Percentiles rank a stretch among this genome's conserved stretches.
Conservation (phyloP, 2,113 vertebrate genomes). For the human region DNA sequence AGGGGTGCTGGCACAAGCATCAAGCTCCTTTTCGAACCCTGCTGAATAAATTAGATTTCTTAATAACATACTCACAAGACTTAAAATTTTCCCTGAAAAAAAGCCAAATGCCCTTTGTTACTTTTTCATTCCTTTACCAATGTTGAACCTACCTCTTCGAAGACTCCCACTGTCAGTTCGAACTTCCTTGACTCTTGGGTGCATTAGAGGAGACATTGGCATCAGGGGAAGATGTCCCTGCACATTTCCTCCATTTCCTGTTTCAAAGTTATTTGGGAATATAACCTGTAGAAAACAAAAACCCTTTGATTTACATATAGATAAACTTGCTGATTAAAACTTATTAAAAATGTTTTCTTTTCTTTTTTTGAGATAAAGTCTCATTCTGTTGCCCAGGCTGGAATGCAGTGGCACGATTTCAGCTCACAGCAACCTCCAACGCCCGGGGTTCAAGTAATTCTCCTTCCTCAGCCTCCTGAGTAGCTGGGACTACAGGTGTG, state of each 20-base stretch:
- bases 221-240: slow-evolving; percentile 93
- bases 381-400: not conserved
- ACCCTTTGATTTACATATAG: slow-evolving; percentile 15
- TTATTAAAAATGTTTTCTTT: not conserved
- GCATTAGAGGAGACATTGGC: slow-evolving; percentile 94
- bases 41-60: not conserved
- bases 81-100: slow-evolving; percentile 37
- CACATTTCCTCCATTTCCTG: slow-evolving; percentile 82
- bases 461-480: not conserved
- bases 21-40: slow-evolving; percentile 14
- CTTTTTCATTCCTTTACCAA: not conserved
- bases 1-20: not conserved
- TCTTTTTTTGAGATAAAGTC: not conserved
- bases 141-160: slow-evolving; percentile 86
- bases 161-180: slow-evolving; percentile 90
- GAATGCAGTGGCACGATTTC: not conserved
- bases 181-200: slow-evolving; percentile 97
- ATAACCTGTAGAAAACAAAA: slow-evolving; percentile 89
- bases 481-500: no score
- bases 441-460: not conserved
- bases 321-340: slow-evolving; percentile 32
- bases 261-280: slow-evolving; percentile 94
- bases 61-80: slow-evolving; percentile 34
- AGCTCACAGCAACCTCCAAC: not conserved
- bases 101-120: not conserved